phyloP scores from a whole-genome alignment of 2,888 invertebrate species.

The Chirona hameri region DNA sequence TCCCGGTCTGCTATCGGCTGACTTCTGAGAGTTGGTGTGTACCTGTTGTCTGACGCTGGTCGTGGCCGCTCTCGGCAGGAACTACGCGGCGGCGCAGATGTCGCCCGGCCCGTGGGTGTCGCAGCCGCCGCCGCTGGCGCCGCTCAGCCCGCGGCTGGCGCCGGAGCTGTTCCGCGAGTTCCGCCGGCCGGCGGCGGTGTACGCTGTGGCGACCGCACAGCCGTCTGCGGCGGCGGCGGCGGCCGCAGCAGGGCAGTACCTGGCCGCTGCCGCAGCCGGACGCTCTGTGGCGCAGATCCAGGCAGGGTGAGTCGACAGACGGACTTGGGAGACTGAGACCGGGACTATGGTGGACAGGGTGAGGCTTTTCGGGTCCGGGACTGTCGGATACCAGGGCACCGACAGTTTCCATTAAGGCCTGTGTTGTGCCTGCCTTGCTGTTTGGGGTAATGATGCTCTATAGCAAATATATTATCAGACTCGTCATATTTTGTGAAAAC shows the following conservation, averaged over 20 bases:
- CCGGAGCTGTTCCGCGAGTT: slow-evolving; percentile 1
- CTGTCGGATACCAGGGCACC: no score
- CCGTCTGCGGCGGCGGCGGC: slow-evolving; percentile 44
- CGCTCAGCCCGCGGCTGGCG: slow-evolving; percentile 30
- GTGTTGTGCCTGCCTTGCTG: no score
- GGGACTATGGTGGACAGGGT: no score
- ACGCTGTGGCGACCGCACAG: slow-evolving; percentile 49
- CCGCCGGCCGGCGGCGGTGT: slow-evolving; percentile 11
- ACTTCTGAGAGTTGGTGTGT: no score
- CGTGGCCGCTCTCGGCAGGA: not conserved
- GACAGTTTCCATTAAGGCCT: no score
- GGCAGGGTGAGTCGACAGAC: not conserved
- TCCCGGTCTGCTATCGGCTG: no score
- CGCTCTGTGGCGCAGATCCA: slow-evolving; percentile 8
- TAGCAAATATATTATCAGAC: no score
- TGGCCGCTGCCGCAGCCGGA: slow-evolving; percentile 51
- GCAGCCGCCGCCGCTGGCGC: slow-evolving; percentile 32
- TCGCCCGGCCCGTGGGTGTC: slow-evolving; percentile 27
- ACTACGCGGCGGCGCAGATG: slow-evolving; percentile 28
- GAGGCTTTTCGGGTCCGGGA: no score
- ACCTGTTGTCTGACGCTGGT: no score
- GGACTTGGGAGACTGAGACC: no score
- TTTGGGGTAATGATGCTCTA: no score
- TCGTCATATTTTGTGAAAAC: no score
- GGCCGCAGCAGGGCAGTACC: slow-evolving; percentile 56